These are phyloP conservation scores for Pammene aurita DNA, from an alignment of 2,888 invertebrate species.

Conservation along the genomic window DNA sequence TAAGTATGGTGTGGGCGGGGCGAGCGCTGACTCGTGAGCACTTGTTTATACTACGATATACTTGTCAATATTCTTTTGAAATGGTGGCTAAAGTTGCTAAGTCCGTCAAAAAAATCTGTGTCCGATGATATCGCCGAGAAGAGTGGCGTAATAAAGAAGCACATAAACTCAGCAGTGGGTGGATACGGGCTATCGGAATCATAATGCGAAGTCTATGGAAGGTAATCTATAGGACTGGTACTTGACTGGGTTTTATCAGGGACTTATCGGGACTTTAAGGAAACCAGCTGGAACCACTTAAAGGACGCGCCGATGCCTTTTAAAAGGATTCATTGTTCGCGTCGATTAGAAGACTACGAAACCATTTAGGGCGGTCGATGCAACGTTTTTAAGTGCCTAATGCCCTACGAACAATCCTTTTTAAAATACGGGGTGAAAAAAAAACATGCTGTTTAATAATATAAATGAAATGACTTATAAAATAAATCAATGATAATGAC, in stretches of 20 bases:
- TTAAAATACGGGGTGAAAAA: constrained; percentile 4
- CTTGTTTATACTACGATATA: too few relatives aligned
- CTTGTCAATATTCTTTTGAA: too few relatives aligned
- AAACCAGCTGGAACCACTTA: constrained; percentile 70
- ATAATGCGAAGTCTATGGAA: not conserved
- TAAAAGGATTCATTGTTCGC: constrained; percentile 50
- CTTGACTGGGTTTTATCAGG: constrained; percentile 33
- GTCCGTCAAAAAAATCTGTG: too few relatives aligned
- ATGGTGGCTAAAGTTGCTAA: too few relatives aligned
- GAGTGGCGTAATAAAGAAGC: too few relatives aligned
- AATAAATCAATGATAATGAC: too few relatives aligned
- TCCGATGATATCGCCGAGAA: too few relatives aligned
- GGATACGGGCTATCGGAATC: not conserved
- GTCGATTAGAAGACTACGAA: constrained; percentile 28
- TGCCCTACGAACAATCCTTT: constrained; percentile 14
- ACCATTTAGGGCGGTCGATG: constrained; percentile 22
- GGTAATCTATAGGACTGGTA: constrained; percentile 7
- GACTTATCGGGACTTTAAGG: constrained; percentile 73
- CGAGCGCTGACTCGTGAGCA: too few relatives aligned
- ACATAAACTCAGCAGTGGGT: too few relatives aligned
- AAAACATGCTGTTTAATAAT: too few relatives aligned
- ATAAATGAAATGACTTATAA: too few relatives aligned
- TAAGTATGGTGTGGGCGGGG: too few relatives aligned
- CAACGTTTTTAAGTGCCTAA: constrained; percentile 23
- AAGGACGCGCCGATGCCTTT: constrained; percentile 62